Conservation (phyloP, 2,797 vertebrate genomes). For the Tamandua tetradactyla region DNA sequence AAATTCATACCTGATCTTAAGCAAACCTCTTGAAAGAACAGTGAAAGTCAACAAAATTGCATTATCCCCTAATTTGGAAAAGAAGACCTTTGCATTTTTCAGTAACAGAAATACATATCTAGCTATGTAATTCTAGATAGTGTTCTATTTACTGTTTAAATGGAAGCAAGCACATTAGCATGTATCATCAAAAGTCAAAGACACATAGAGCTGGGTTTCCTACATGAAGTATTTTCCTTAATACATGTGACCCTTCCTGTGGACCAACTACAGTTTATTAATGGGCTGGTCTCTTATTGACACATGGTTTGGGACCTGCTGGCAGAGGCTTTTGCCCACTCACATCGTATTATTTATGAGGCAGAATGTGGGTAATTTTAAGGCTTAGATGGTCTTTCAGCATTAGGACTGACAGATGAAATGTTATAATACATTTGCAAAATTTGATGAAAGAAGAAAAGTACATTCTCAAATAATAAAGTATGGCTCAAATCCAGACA, state of each 20-base stretch:
- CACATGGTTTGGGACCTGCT: constrained; percentile 38
- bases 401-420: constrained; percentile 76
- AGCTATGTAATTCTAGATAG: not conserved
- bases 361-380: constrained; percentile 53
- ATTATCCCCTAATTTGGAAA: not conserved
- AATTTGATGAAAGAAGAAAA: constrained; percentile 79
- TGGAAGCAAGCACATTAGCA: not conserved
- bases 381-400: constrained; percentile 50
- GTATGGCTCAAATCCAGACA: constrained; percentile 47
- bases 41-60: not conserved
- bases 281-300: not conserved
- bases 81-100: not conserved
- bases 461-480: constrained; percentile 73
- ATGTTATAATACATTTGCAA: constrained; percentile 69
- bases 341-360: constrained; percentile 70
- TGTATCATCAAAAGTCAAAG: not conserved
- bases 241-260: not conserved
- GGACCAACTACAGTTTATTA: not conserved
- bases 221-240: not conserved
- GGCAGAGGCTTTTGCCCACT: constrained; percentile 63
- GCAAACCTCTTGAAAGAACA: not conserved
- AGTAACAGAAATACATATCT: not conserved
- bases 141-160: not conserved
- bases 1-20: constrained; percentile 1
- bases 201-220: not conserved